Base-by-base conservation (phyloP, 2,888 invertebrate genomes). In the Ctena decussata region DNA sequence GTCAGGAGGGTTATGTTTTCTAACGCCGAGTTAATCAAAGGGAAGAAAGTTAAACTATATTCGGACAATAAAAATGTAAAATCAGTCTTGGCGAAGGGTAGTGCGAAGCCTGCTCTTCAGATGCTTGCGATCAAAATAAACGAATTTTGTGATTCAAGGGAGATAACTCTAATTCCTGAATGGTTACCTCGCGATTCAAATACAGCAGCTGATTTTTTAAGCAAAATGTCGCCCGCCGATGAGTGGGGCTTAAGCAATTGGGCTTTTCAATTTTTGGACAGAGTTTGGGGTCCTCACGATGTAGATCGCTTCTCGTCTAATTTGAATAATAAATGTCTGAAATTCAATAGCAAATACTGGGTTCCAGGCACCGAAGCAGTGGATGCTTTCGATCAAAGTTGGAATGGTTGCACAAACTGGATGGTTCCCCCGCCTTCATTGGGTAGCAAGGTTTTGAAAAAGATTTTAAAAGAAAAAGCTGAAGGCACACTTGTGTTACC, bases 151-250 rank as follows among this genome's bases (percentile, higher is more conserved):
- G 57, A 57, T 39, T 27, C 35, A 24, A 24, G n/a, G 15, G 57
- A 53, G 35, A 57, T 75, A 18, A 18, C 0, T 0, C 12, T 75
- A 1, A 18, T 35, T 21, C 32, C 57, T n/a, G 75, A 57, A 57
- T 75, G 75, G 75, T 39, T 75, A 35, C 70, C 70, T 11, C 32
- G 70, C 32, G 37, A 35, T n/a, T 0, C 32, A 35, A 70, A 70
- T 70, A 18, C 32, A n/a, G 24, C 21, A 24, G 70, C 70, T 6
- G 70, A 70, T 39, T 5, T 1, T 70, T 39, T 70, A 11, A 70
- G 35, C 39, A 70, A 35, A 24, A 35, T 32, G 32, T n/a, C n/a
- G 18, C 35, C 32, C 35, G 35, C 21, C 18, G 70, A 70, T n/a
- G 37, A 70, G 3, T 70, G 70, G 39, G 21, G 1, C 6, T n/a